Percentiles rank a stretch among this genome's conserved stretches.
phyloP scores from a whole-genome alignment of 2,888 invertebrate genomes.

The Diaperis boleti region DNA sequence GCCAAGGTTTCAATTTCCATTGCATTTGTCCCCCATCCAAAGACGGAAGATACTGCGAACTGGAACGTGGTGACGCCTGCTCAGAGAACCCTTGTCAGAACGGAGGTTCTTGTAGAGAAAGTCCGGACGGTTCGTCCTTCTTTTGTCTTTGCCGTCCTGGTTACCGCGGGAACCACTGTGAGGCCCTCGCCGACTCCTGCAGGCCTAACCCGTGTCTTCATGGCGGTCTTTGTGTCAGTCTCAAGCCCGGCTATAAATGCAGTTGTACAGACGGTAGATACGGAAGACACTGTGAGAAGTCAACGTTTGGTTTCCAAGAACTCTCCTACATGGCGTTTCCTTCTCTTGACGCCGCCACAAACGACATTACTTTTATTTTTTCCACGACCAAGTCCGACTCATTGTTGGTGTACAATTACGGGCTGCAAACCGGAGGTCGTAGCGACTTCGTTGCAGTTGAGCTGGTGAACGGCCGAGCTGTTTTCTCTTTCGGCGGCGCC shows the following conservation, averaged over 20 bases:
- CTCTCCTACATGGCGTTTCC: constrained; percentile 92
- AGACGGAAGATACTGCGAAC: constrained; percentile 87
- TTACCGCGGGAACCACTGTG: constrained; percentile 91
- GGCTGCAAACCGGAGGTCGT: constrained; percentile 86
- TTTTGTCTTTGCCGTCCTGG: constrained; percentile 93
- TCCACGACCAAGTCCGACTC: constrained; percentile 90
- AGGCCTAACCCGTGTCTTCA: constrained; percentile 93
- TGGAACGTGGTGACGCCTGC: constrained; percentile 87
- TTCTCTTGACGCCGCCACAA: constrained; percentile 86
- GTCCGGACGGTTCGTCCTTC: constrained; percentile 88
- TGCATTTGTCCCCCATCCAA: constrained; percentile 84
- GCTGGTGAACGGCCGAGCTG: constrained; percentile 83
- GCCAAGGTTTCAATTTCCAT: constrained; percentile 85
- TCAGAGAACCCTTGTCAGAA: constrained; percentile 89
- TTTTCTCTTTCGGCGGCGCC: constrained; percentile 91
- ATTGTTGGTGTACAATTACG: constrained; percentile 92
- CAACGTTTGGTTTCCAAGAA: constrained; percentile 90
- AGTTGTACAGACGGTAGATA: constrained; percentile 90
- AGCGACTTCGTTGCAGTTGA: constrained; percentile 95
- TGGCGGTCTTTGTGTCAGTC: constrained; percentile 88
- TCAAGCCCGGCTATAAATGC: constrained; percentile 89
- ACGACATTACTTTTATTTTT: constrained; percentile 91
- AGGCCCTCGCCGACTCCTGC: constrained; percentile 89
- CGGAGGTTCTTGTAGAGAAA: constrained; percentile 91
- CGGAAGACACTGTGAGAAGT: constrained; percentile 91